These are phyloP conservation scores for Ptilonorhynchus violaceus DNA, from an alignment of 2,113 vertebrate species.

Conservation along the genomic window DNA sequence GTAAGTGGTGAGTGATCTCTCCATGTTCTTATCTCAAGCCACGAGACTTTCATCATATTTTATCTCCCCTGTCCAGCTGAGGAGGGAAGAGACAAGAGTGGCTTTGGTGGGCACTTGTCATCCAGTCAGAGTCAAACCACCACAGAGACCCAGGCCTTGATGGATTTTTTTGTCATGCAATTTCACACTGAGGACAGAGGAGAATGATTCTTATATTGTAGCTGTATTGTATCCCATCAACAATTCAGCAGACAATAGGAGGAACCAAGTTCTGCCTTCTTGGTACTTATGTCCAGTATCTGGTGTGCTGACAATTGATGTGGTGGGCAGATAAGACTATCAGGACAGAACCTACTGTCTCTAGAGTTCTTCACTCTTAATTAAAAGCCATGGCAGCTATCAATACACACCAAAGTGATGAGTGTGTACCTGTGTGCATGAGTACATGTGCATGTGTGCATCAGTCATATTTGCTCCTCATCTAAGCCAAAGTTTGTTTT, in stretches of 20 bases:
- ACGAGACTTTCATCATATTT: not conserved
- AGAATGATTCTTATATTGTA: not conserved
- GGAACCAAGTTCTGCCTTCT: not conserved
- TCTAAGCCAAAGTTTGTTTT: not conserved
- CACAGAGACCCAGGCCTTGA: not conserved
- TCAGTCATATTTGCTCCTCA: not conserved
- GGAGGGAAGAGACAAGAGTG: not conserved
- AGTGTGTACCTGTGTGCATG: not conserved
- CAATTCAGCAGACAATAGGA: not conserved
- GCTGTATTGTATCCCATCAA: not conserved
- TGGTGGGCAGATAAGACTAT: not conserved
- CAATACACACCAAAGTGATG: not conserved
- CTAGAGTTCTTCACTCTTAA: not conserved
- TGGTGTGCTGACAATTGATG: not conserved
- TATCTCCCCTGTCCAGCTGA: accelerated
- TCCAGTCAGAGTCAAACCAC: not conserved
- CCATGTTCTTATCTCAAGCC: accelerated
- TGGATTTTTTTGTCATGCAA: not conserved
- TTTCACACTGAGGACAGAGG: not conserved
- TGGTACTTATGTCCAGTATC: not conserved
- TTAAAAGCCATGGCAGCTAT: not conserved
- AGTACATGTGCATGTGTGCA: not conserved
- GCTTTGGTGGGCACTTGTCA: not conserved
- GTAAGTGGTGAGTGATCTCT: not conserved
- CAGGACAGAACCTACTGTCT: not conserved